Base-by-base conservation (phyloP, 2,888 invertebrate species). In the Amitus sp. region DNA sequence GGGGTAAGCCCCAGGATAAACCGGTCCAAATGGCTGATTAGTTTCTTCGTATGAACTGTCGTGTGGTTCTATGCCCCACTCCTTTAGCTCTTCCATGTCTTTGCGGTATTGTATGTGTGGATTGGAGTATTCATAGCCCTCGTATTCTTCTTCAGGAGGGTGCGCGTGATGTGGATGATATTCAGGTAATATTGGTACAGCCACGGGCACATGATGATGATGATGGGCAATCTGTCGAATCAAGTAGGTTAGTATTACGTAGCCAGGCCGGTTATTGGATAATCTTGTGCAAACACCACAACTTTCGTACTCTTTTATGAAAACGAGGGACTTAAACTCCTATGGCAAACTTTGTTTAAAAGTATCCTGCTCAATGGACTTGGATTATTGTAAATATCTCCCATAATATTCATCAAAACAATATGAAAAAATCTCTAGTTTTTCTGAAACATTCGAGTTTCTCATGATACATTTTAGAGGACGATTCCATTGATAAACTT, bases 151-250 rank as follows among this genome's bases (percentile, higher is more conserved):
- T 2, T 73, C 73, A 15, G 75, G 67, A 39, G 73, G 78, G 60
- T 71, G 77, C 70, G 53, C 84, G 1, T 70, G 67, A 46, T 73
- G 84, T 28, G 59, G 57, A 78, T 73, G 7, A 30, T 74, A 76
- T 17, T 47, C 27, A 42, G 66, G 30, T 23, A 82, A 82, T 2
- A 83, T 72, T 2, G 81, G 80, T 9, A 82, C 82, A 5, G 84
- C 83, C 20, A 84, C 83, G 19, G 82, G 83, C 27, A 84, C 86
- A 80, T 89, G 85, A 63, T 89, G 89, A 82, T 93, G 90, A 70
- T 90, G 89, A 83, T 93, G 93, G 33, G 90, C 89, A 58, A 92
- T 89, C 83, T 91, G 85, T 13, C 65, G 70, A 30, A 55, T 62
- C 51, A 58, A 55, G 34, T 55, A 43, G 54, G 54, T 63, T 50